Evolutionary conservation across 2,113 vertebrate genomes (phyloP).

Genomic region (Glaucidium brasilianum): DNA sequence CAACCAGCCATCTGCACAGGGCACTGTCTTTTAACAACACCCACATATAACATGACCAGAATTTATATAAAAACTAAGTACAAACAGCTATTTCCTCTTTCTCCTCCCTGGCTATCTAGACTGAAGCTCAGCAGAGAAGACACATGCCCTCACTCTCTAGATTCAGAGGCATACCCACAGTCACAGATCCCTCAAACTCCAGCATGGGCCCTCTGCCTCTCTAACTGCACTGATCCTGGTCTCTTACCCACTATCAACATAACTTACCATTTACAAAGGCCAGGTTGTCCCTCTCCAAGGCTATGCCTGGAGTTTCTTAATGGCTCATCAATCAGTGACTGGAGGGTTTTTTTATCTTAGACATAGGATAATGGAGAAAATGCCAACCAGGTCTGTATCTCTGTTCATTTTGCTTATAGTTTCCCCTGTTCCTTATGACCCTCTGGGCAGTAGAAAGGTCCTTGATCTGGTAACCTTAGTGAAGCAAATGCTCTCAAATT

Average conservation of each 20-base stretch:
- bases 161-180: neutral
- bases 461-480: neutral
- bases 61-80: neutral
- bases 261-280: neutral
- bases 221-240: neutral
- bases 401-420: neutral
- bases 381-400: neutral
- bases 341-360: neutral
- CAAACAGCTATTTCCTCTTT: neutral
- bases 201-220: neutral
- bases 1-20: accelerated
- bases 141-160: neutral
- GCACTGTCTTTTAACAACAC: neutral
- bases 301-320: neutral
- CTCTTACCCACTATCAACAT: neutral
- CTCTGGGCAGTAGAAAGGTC: neutral
- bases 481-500: neutral
- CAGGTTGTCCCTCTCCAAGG: neutral
- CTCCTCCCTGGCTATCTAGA: neutral
- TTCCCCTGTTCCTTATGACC: neutral
- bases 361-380: neutral
- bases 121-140: neutral
- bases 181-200: neutral
- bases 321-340: neutral
- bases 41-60: neutral